phyloP scores from a whole-genome alignment of 64 coral and sea anemone genomes.

The Montipora capricornis region DNA sequence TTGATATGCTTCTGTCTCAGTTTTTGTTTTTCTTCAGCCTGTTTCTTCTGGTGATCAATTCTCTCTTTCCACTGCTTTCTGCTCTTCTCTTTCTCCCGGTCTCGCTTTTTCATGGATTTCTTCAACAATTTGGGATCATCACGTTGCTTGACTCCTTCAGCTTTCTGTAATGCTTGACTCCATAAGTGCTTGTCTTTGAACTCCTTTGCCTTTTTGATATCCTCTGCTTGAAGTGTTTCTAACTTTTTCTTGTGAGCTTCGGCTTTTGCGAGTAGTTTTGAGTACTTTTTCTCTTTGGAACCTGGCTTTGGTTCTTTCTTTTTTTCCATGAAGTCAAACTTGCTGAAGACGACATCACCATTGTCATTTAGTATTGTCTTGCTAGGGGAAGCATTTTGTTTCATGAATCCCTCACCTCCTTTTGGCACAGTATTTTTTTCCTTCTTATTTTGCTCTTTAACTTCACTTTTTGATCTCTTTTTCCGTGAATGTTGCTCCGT shows the following conservation, averaged over 20 bases:
- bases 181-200: conserved; percentile 72
- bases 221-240: conserved; percentile 64
- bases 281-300: conserved; percentile 80
- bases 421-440: conserved; percentile 29
- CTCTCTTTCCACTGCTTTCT: conserved; percentile 94
- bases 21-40: conserved; percentile 89
- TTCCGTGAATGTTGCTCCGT: conserved; percentile 49
- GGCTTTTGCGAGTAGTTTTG: conserved; percentile 89
- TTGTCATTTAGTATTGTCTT: conserved; percentile 86
- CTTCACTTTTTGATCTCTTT: conserved; percentile 81
- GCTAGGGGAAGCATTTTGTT: conserved; percentile 11
- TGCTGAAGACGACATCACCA: conserved; percentile 98
- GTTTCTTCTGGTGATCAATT: conserved; percentile 82
- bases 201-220: conserved; percentile 83
- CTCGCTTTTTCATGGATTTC: conserved; percentile 86
- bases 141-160: conserved; percentile 86
- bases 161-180: conserved; percentile 93
- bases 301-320: conserved; percentile 36
- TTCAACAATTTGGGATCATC: conserved; percentile 92
- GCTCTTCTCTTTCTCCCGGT: conserved; percentile 84
- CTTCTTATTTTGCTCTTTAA: conserved; percentile 73
- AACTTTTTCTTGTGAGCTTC: conserved; percentile 94
- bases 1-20: conserved; percentile 87
- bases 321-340: conserved; percentile 95
- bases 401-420: conserved; percentile 1